Base-by-base conservation (phyloP, 1,140 invertebrate genomes). In the Neodiprion fabricii region DNA sequence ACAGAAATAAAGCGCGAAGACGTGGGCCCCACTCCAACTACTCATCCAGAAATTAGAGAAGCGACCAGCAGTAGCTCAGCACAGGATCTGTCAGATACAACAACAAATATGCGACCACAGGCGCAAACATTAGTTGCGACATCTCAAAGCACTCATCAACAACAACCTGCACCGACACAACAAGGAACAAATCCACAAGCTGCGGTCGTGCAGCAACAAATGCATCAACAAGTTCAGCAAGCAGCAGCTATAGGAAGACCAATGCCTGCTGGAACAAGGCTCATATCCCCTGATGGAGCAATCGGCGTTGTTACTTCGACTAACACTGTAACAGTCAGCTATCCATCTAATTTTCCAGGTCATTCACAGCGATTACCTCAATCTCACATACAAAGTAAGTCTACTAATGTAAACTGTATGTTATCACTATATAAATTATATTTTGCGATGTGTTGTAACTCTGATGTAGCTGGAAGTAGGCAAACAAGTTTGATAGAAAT, bases 221-320 rank as follows among this genome's bases (percentile, higher is more conserved):
- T 91, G 90, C 90, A 90, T 76, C 90, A 90, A 49, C 88, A 92
- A 80, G 89, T 93, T 50, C 90, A 92, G 80, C 90, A 91, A 78
- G 90, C 90, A 10, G 89, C 91, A 21, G 90, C 91, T 1, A 87
- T 89, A 76, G 92, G 92, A 3, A 87, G 90, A 70, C 90, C 90
- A 48, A 91, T 92, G 86, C 86, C 87, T 53, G 91, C 91, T 2
- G 92, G 92, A 68, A 92, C 91, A 4, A 88, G 89, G 53, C 83
- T 93, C 47, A 84, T 92, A 73, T 91, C 91, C 12, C 88, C 89
- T 0, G 92, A 93, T 81, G 92, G 92, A 7, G 89, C 91, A n/a
- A 85, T 93, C 17, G 92, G 92, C 48, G 89, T 93, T 50, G 91
- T 93, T 48, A 90, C 91, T 1, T 89, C 90, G 7, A 92, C 92